phyloP scores from a whole-genome alignment of 1,140 invertebrate species.

The Trialeurodes vaporariorum region DNA sequence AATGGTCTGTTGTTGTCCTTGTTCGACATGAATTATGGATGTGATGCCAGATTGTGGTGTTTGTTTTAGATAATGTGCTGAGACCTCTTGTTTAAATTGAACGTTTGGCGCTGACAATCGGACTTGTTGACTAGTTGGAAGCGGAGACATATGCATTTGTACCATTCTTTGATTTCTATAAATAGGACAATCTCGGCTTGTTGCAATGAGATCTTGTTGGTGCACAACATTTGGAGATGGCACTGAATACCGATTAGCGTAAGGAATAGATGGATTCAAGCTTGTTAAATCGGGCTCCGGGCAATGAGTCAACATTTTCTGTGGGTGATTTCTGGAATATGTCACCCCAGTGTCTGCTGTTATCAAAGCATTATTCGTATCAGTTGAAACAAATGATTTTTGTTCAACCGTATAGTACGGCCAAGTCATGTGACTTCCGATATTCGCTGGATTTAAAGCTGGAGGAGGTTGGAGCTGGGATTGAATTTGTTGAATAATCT shows the following conservation, averaged over 20 bases:
- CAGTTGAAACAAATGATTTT: not conserved
- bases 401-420: slow-evolving; percentile 47
- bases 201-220: not conserved
- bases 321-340: not conserved
- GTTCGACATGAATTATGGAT: slow-evolving; percentile 24
- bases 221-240: not conserved
- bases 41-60: slow-evolving; percentile 16
- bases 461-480: slow-evolving; percentile 45
- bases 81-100: not conserved
- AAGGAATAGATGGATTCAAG: not conserved
- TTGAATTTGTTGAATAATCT: slow-evolving; percentile 69
- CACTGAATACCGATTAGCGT: not conserved
- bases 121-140: not conserved
- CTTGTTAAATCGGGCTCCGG: not conserved
- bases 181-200: not conserved
- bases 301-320: not conserved
- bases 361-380: not conserved
- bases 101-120: not conserved
- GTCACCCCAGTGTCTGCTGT: not conserved
- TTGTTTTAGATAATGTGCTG: slow-evolving; percentile 20
- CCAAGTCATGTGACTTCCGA: slow-evolving; percentile 43
- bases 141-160: not conserved
- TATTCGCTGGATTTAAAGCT: slow-evolving; percentile 24
- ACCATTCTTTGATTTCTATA: not conserved
- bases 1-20: slow-evolving; percentile 29